Conservation (phyloP, 2,797 vertebrate species). For the Onychomys torridus region DNA sequence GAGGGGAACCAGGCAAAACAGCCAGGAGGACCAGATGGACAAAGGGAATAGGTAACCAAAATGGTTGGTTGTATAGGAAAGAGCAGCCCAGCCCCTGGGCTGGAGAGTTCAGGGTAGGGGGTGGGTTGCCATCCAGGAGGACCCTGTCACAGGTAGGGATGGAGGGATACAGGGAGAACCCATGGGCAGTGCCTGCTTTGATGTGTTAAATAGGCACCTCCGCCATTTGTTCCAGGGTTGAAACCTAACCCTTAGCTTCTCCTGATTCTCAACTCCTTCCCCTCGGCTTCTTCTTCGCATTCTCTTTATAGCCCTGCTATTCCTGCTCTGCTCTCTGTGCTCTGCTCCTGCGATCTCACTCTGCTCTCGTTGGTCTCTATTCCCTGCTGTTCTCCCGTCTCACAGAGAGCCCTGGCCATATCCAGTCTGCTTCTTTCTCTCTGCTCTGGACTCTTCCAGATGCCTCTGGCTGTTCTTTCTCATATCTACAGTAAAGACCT, state of each 20-base stretch:
- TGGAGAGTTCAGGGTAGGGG: background rate
- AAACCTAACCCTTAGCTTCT: background rate
- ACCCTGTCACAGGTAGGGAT: background rate
- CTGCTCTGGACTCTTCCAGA: no score
- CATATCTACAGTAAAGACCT: background rate
- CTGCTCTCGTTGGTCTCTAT: background rate
- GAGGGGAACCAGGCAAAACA: background rate
- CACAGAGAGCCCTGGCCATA: background rate
- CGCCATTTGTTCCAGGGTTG: background rate
- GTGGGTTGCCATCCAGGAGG: background rate
- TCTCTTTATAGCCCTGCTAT: background rate
- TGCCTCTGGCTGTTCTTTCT: background rate
- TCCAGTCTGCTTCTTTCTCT: background rate
- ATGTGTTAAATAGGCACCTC: background rate
- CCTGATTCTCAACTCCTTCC: background rate
- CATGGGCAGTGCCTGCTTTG: background rate
- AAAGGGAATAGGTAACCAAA: background rate
- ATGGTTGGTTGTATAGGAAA: background rate
- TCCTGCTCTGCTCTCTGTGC: background rate
- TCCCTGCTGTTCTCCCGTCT: background rate
- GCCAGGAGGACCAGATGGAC: background rate
- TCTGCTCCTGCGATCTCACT: no score
- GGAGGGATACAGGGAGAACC: background rate
- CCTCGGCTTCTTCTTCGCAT: background rate
- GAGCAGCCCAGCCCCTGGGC: background rate